A percentile compares a stretch with the other conserved stretches of the same genome.
These are phyloP conservation scores for Aramus guarauna DNA, from an alignment of 2,113 vertebrate genomes.

Conservation along the genomic window DNA sequence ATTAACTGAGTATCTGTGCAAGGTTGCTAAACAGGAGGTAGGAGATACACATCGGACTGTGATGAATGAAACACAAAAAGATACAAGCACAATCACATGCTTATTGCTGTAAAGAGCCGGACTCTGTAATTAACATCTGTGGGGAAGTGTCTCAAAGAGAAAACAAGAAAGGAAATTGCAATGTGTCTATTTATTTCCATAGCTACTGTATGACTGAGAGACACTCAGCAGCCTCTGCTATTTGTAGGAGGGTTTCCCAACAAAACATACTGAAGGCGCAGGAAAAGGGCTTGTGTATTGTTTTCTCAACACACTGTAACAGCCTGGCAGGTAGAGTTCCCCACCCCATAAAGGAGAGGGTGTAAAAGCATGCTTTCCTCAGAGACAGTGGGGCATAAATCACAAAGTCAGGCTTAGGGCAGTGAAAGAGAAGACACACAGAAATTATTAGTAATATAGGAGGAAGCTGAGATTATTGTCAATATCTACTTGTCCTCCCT, in stretches of 20 bases:
- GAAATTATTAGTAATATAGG: background rate
- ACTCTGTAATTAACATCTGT: conserved; percentile 36
- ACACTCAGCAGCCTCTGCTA: background rate
- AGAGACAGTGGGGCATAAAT: background rate
- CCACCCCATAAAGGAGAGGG: background rate
- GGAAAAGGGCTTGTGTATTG: background rate
- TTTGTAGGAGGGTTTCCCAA: conserved; percentile 30
- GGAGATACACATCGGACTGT: background rate
- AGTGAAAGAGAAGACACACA: background rate
- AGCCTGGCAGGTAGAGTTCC: background rate
- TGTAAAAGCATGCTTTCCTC: background rate
- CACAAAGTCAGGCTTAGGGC: background rate
- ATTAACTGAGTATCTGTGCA: background rate
- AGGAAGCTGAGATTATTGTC: background rate
- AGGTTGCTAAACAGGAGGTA: conserved; percentile 6
- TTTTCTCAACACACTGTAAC: background rate
- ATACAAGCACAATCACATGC: conserved; percentile 6
- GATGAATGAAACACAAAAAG: conserved; percentile 48
- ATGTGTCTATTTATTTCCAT: conserved; percentile 43
- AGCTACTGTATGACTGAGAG: conserved; percentile 37
- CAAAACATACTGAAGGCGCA: background rate
- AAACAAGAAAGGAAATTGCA: conserved; percentile 58
- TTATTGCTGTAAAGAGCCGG: conserved; percentile 21
- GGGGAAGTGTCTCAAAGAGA: conserved; percentile 37
- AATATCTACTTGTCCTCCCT: background rate